phyloP scores from a whole-genome alignment of 2,113 vertebrate species.

The Mastomys natalensis region DNA sequence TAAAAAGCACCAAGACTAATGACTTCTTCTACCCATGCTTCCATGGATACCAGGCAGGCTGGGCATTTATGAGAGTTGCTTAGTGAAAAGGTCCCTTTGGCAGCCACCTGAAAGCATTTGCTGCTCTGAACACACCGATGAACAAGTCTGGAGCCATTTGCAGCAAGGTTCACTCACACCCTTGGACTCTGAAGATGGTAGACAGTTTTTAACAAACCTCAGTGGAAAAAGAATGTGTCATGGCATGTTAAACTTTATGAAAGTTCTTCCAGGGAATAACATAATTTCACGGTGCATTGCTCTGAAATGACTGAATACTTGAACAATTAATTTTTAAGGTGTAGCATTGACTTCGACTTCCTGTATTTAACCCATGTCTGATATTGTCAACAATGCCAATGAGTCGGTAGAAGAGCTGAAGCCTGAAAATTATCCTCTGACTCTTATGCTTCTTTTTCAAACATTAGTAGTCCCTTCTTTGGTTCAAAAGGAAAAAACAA shows the following conservation, averaged over 20 bases:
- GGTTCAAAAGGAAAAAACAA: slow-evolving; percentile 52
- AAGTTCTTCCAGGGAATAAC: slow-evolving; percentile 89
- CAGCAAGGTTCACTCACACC: not conserved
- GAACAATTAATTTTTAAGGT: slow-evolving; percentile 91
- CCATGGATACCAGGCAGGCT: slow-evolving; percentile 82
- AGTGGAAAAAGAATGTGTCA: slow-evolving; percentile 83
- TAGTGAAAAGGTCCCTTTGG: slow-evolving; percentile 34
- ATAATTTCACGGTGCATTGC: slow-evolving; percentile 89
- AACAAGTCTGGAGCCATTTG: not conserved
- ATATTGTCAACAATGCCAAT: slow-evolving; percentile 82
- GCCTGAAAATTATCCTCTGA: slow-evolving; percentile 18
- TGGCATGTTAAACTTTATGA: slow-evolving; percentile 90
- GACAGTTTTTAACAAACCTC: slow-evolving; percentile 79
- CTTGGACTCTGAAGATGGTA: slow-evolving; percentile 71
- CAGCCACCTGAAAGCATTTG: not conserved
- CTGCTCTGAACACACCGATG: not conserved
- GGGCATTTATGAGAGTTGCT: slow-evolving; percentile 71
- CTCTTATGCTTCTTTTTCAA: not conserved
- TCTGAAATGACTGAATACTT: slow-evolving; percentile 87
- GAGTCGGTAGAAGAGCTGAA: slow-evolving; percentile 25
- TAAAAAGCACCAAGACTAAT: slow-evolving; percentile 90
- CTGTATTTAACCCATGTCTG: slow-evolving; percentile 79
- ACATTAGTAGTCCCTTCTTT: not conserved
- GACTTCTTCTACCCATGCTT: slow-evolving; percentile 82
- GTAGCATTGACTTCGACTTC: slow-evolving; percentile 80